Conservation (phyloP, 2,888 invertebrate genomes). For the Priocnemis perturbator region DNA sequence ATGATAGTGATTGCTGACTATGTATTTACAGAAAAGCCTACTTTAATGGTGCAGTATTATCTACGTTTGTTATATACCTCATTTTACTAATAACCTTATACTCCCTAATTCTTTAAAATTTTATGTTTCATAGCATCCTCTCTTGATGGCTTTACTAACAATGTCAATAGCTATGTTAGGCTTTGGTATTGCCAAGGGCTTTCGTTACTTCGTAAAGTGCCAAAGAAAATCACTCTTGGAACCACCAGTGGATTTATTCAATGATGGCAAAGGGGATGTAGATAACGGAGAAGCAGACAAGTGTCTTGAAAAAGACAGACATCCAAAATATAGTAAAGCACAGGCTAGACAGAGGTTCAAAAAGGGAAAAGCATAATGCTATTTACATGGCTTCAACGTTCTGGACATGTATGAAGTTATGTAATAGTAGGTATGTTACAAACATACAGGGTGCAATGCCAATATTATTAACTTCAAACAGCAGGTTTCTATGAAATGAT, state of each 20-base stretch:
- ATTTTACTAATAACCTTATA: background rate
- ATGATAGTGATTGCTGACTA: conserved; percentile 83
- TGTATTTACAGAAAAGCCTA: conserved; percentile 81
- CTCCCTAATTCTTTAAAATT: too few relatives aligned
- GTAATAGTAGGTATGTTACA: too few relatives aligned
- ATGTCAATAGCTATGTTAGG: conserved; percentile 82
- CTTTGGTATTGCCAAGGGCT: conserved; percentile 81
- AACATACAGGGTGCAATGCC: too few relatives aligned
- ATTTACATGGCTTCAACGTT: conserved; percentile 16
- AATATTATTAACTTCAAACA: too few relatives aligned
- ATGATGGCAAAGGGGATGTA: conserved; percentile 63
- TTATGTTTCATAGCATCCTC: conserved; percentile 79
- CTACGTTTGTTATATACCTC: background rate
- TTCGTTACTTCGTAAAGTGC: conserved; percentile 77
- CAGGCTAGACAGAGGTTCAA: conserved; percentile 86
- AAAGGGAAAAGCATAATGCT: conserved; percentile 81
- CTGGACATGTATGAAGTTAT: background rate
- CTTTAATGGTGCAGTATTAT: conserved; percentile 77
- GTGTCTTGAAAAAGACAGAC: conserved; percentile 64
- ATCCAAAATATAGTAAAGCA: conserved; percentile 82
- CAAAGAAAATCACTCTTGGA: conserved; percentile 77
- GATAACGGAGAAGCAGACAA: conserved; percentile 54
- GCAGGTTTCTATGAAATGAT: too few relatives aligned
- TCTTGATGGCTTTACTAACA: conserved; percentile 83
- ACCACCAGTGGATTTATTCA: conserved; percentile 76